These are phyloP conservation scores for Misgurnus mizolepis DNA, from an alignment of 2,113 vertebrate species.

Conservation along the genomic window DNA sequence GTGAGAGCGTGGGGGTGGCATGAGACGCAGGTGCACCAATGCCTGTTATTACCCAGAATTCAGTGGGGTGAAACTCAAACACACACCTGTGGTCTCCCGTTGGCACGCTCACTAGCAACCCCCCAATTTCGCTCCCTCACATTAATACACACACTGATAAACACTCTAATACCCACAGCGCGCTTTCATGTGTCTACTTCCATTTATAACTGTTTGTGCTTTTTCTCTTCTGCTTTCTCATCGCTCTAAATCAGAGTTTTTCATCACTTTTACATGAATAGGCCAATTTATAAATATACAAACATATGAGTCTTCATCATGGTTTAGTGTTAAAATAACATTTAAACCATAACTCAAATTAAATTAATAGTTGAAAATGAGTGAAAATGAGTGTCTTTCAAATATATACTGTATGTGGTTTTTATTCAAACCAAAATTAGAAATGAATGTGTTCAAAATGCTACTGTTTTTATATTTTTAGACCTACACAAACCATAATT, in stretches of 20 bases:
- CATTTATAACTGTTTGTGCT: not conserved
- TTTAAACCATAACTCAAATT: not conserved
- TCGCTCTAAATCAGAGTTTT: not conserved
- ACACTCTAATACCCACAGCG: constrained; percentile 50
- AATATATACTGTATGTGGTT: no score
- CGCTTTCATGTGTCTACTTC: not conserved
- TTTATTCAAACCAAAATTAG: no score
- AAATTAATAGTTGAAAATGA: not conserved
- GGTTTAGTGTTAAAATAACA: not conserved
- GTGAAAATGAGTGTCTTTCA: no score
- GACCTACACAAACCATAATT: no score
- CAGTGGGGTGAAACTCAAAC: constrained; percentile 60
- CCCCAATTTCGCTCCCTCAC: constrained; percentile 43
- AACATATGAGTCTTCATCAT: not conserved
- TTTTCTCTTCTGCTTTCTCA: not conserved
- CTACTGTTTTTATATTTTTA: no score
- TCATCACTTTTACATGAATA: not conserved
- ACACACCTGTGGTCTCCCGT: constrained; percentile 78
- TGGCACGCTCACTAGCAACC: constrained; percentile 50
- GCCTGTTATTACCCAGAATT: constrained; percentile 78
- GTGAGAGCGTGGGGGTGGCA: constrained; percentile 64
- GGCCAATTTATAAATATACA: not conserved
- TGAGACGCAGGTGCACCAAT: constrained; percentile 73
- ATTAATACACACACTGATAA: constrained; percentile 58
- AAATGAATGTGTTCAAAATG: no score